phyloP scores from a whole-genome alignment of 53 echinoderm and acorn worm species.

The Paracentrotus lividus region DNA sequence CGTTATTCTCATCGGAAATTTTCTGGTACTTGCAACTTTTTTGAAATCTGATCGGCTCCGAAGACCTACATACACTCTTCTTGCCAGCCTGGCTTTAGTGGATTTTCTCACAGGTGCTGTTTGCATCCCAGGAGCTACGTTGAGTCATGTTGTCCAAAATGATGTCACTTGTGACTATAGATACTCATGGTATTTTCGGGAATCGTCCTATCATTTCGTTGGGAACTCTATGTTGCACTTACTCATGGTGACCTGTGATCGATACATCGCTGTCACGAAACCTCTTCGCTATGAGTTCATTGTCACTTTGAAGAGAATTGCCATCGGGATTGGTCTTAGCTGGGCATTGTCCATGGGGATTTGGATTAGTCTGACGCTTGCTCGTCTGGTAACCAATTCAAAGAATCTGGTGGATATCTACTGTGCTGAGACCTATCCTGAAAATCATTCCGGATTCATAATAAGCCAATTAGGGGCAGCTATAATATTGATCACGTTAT shows the following conservation, averaged over 20 bases:
- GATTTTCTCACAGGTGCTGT: background rate
- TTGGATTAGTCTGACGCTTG: background rate
- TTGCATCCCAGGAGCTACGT: background rate
- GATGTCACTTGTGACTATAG: background rate
- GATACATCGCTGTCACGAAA: constrained; percentile 26
- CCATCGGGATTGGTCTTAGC: background rate
- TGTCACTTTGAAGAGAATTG: background rate
- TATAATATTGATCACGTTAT: too few relatives aligned
- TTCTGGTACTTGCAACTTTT: constrained; percentile 17
- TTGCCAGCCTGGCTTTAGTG: background rate
- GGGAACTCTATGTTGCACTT: background rate
- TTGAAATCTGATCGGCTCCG: background rate
- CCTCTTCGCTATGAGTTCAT: background rate
- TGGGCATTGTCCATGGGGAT: background rate
- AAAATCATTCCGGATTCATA: too few relatives aligned
- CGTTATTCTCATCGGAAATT: background rate
- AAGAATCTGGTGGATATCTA: background rate
- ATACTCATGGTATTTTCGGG: background rate
- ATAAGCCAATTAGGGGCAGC: too few relatives aligned
- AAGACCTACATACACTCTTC: background rate
- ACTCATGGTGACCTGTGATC: constrained; percentile 10
- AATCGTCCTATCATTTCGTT: background rate
- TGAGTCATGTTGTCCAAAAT: background rate
- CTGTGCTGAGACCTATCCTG: background rate
- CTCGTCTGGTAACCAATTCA: background rate